phyloP scores from a whole-genome alignment of 2,797 vertebrate species.

The Paratrypauchen microcephalus region DNA sequence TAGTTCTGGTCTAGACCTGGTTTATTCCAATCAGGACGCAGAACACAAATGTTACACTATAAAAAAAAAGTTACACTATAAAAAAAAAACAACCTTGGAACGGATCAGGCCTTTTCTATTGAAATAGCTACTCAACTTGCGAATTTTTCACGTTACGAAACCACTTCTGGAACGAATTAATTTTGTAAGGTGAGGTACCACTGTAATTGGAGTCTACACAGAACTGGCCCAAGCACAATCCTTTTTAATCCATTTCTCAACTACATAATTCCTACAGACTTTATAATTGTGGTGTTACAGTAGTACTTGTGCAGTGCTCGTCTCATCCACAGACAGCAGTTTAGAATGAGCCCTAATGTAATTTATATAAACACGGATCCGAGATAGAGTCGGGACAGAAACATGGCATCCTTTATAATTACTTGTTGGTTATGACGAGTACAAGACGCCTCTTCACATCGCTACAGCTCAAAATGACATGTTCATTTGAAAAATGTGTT shows the following conservation, averaged over 20 bases:
- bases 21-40: no score
- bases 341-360: not conserved
- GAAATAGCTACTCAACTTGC: no score
- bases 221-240: no score
- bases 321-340: not conserved
- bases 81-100: no score
- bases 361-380: not conserved
- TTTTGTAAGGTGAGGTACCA: no score
- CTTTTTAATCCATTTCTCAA: not conserved
- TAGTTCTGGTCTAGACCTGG: no score
- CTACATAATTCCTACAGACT: not conserved
- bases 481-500: constrained; percentile 58
- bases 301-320: not conserved
- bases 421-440: constrained; percentile 29
- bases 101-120: no score
- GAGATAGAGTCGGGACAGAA: not conserved
- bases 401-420: constrained; percentile 16
- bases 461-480: constrained; percentile 50
- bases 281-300: not conserved
- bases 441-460: constrained; percentile 46
- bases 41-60: no score
- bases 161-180: no score
- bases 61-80: no score
- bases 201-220: no score
- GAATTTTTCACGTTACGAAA: no score